Evolutionary conservation across 2,797 vertebrate species (phyloP).

Genomic region (Melanitta fusca): DNA sequence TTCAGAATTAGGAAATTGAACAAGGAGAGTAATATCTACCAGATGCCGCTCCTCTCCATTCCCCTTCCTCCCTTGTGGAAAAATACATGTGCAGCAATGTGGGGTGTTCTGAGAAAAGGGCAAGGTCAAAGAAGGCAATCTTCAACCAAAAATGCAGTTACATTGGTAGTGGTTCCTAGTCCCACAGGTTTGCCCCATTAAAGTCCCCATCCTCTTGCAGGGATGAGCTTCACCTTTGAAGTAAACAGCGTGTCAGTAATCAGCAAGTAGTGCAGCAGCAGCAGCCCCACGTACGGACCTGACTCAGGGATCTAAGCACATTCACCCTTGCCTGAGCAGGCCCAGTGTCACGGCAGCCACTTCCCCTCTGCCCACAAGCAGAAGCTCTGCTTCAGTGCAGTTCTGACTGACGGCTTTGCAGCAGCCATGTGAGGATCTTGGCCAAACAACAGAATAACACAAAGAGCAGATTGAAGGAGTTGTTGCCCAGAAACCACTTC

Average conservation of each 20-base stretch:
- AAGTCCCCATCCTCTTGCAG: conserved; percentile 71
- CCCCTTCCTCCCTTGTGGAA: conserved; percentile 70
- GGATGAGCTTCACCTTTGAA: conserved; percentile 72
- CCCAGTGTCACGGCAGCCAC: background rate
- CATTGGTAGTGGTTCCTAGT: conserved; percentile 68
- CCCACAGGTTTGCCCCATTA: conserved; percentile 67
- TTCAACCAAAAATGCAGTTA: conserved; percentile 71
- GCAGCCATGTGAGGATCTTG: background rate
- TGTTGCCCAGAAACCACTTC: background rate
- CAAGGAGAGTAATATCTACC: conserved; percentile 74
- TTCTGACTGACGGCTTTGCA: background rate
- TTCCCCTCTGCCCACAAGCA: conserved; percentile 2
- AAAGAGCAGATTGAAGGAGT: background rate
- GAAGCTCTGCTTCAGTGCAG: background rate
- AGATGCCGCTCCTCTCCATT: conserved; percentile 69
- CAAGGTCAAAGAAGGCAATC: conserved; percentile 75
- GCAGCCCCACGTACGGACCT: background rate
- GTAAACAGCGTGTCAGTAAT: conserved; percentile 69
- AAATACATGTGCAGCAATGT: conserved; percentile 71
- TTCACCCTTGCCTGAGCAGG: background rate
- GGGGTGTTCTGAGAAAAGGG: conserved; percentile 66
- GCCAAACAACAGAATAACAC: background rate
- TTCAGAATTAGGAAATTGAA: conserved; percentile 69
- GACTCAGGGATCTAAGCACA: background rate
- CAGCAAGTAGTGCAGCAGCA: conserved; percentile 54